Base-by-base conservation (phyloP, 2,113 vertebrate species). In the Pagrus major region DNA sequence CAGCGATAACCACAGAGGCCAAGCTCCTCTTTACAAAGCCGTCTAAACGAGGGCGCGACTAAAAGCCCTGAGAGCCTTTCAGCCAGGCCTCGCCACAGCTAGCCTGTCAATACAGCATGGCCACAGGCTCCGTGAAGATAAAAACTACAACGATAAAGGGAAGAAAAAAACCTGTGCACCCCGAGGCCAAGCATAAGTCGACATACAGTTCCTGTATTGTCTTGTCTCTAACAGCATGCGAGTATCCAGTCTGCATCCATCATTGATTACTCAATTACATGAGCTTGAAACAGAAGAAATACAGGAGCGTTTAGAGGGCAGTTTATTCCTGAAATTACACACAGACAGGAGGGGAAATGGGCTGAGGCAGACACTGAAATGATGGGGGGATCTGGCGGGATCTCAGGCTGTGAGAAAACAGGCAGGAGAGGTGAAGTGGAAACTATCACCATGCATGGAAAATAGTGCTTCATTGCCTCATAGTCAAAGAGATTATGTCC, bases 11-110 rank as follows among this genome's bases (percentile, higher is more conserved):
- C 88, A 83, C 84, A 83, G 86, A 88, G 89, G 88, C 89, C 86
- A 84, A 76, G 78, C 75, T 88, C 80, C 83, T 86, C 89, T 91
- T 93, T 92, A 93, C 88, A 93, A 84, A 93, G 81, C 85, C 64
- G 51, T 91, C 85, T 86, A 87, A 91, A 88, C 61, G 77, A 91
- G 85, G 90, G 84, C 78, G 33, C 68, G 55, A 78, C 87, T 89
- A 89, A 93, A 93, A 90, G 89, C 88, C 86, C 89, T 46, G 27
- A 78, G 87, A 90, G 89, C 81, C 78, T 88, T 87, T 92, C 87
- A 86, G 76, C 82, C 42, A 15, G 65, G 73, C 76, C n/a, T 81
- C 27, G 21, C 81, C 83, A 63, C 68, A 27, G 78, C 71, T 33
- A 37, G 76, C 76, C 87, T 88, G 85, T 93, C 91, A 87, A 93